Conservation (phyloP, 2,113 vertebrate genomes). For the Psilopogon haemacephalus region DNA sequence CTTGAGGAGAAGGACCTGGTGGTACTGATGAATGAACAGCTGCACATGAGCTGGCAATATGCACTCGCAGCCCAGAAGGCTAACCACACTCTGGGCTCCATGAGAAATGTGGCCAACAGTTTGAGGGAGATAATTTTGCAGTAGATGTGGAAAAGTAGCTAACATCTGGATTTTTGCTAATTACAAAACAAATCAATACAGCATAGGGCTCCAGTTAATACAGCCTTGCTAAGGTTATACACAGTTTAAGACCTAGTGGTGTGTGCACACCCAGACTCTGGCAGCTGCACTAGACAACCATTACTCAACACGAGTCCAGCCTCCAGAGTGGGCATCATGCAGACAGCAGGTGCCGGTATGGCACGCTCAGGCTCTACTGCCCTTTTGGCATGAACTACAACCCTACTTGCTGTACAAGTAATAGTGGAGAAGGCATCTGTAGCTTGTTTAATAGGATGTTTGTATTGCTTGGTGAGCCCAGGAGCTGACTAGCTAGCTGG, state of each 20-base stretch:
- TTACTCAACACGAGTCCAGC: neutral
- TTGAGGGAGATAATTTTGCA: neutral
- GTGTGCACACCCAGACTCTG: neutral
- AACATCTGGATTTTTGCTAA: neutral
- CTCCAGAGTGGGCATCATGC: neutral
- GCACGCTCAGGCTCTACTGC: neutral
- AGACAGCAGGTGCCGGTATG: neutral
- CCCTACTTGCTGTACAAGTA: neutral
- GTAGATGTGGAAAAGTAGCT: neutral
- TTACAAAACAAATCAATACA: neutral
- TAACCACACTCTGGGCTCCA: neutral
- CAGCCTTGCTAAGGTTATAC: neutral
- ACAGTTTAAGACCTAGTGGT: neutral
- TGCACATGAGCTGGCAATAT: neutral
- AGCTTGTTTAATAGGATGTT: neutral
- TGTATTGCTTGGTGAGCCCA: neutral
- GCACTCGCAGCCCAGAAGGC: neutral
- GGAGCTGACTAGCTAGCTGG: neutral
- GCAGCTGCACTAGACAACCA: neutral
- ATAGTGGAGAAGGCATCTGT: neutral
- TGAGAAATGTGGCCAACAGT: neutral
- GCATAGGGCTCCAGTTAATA: neutral
- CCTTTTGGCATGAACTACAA: neutral
- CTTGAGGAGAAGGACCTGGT: neutral
- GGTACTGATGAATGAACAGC: neutral